phyloP scores from a whole-genome alignment of 2,888 invertebrate species.

The Cryptocheilus praepositus region DNA sequence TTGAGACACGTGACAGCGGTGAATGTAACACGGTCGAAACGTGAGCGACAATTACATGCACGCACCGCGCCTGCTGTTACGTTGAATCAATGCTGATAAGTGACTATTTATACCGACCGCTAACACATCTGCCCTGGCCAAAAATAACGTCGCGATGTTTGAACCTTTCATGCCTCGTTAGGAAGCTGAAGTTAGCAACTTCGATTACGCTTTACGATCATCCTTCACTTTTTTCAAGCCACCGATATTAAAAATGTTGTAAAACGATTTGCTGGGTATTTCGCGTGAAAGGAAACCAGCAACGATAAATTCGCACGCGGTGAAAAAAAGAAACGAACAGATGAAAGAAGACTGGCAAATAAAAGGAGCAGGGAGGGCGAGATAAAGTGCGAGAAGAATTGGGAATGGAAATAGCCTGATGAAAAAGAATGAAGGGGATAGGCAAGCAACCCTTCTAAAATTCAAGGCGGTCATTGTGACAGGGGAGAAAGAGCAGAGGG shows the following conservation, averaged over 20 bases:
- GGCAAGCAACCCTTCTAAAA: constrained; percentile 15
- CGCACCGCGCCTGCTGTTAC: constrained; percentile 8
- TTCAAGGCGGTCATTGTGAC: constrained; percentile 18
- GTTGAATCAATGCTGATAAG: no score
- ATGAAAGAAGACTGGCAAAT: neutral
- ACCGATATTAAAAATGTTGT: no score
- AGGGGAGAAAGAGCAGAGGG: constrained; percentile 36
- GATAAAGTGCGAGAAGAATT: constrained; percentile 12
- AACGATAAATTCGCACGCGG: constrained; percentile 8
- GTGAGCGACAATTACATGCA: constrained; percentile 35
- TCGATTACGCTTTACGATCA: no score
- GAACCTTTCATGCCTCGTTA: no score
- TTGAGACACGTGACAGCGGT: constrained; percentile 33
- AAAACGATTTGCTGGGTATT: no score
- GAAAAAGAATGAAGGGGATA: neutral
- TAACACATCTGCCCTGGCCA: no score
- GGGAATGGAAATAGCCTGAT: no score
- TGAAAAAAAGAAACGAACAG: constrained; percentile 10
- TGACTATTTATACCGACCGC: no score
- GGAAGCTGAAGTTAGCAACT: no score
- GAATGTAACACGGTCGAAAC: constrained; percentile 22
- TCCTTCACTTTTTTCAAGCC: no score
- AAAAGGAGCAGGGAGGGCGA: constrained; percentile 4
- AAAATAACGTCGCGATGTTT: no score
- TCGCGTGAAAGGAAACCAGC: neutral